Evolutionary conservation across 2,888 invertebrate species (phyloP), one percentile per base, ranked within the genome.

Genomic region (Acrobasis repandana): DNA sequence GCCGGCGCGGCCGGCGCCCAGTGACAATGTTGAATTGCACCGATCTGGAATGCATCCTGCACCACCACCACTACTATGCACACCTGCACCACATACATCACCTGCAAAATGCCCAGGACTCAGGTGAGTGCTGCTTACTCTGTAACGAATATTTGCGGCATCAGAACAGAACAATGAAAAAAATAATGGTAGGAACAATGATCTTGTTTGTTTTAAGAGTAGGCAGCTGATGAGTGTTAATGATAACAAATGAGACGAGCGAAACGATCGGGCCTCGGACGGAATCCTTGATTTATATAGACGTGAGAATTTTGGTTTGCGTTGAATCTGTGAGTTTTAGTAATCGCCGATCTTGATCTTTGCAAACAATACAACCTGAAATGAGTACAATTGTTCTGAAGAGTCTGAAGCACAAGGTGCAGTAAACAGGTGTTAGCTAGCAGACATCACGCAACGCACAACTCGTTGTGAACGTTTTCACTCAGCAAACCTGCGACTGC

Each of bases 11-110:
- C 79, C 83, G 81, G 82, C 78, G 83, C 84, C 80, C 78, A 77
- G 86, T 83, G 83, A 93, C 85, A 83, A 95, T 95, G 95, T 93
- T 95, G 90, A 95, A 95, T 90, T 95, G 95, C 89, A 95, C 95
- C 72, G 95, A 95, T 93, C 93, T 95, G 91, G 95, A 95, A 92
- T 95, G 95, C 92, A 95, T 95, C 83, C 89, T 95, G 82, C 95
- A 95, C 87, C 95, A 95, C 81, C 95, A 95, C 79, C 95, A 95
- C 80, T 95, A 95, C 82, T 95, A 95, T 82, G 95, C 95, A 66
- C 95, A 95, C 88, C 93, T 95, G 75, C 95, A 95, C 81, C 95
- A 95, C 82, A 91, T 95, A 72, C 94, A 95, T 82, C 95, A 95
- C 82, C 92, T 94, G 78, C 94, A 95, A 83, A 94, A 93, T 85